These are phyloP conservation scores for Acanthornis magna DNA, from an alignment of 2,797 vertebrate species.

Conservation along the genomic window DNA sequence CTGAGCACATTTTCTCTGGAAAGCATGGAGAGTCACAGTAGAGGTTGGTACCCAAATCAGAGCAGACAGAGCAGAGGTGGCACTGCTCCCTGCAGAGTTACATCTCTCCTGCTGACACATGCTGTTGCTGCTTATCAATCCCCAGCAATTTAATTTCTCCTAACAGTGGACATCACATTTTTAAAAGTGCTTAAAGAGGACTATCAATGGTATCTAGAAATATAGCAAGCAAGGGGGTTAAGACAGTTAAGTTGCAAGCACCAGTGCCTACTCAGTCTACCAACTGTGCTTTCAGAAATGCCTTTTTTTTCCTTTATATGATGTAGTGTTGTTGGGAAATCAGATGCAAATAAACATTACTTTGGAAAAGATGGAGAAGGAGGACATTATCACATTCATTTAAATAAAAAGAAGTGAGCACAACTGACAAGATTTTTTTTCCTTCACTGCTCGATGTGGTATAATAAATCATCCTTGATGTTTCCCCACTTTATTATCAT, in stretches of 20 bases:
- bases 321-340: constrained; percentile 24
- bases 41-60: neutral
- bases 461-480: constrained; percentile 61
- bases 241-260: neutral
- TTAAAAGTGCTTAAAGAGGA: neutral
- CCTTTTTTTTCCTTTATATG: neutral
- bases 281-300: neutral
- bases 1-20: neutral
- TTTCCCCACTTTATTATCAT: constrained; percentile 47
- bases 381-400: constrained; percentile 50
- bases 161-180: neutral
- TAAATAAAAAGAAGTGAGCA: constrained; percentile 44
- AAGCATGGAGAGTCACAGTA: neutral
- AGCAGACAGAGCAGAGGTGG: neutral
- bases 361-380: constrained; percentile 45
- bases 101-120: neutral
- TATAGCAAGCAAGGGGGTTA: neutral
- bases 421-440: constrained; percentile 29
- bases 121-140: neutral
- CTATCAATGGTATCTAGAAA: neutral
- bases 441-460: neutral
- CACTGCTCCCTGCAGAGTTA: neutral
- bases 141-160: neutral
- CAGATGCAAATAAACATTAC: constrained; percentile 41
- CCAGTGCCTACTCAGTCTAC: neutral